Conservation (phyloP, 2,888 invertebrate genomes). For the Nemapogon koenigi region DNA sequence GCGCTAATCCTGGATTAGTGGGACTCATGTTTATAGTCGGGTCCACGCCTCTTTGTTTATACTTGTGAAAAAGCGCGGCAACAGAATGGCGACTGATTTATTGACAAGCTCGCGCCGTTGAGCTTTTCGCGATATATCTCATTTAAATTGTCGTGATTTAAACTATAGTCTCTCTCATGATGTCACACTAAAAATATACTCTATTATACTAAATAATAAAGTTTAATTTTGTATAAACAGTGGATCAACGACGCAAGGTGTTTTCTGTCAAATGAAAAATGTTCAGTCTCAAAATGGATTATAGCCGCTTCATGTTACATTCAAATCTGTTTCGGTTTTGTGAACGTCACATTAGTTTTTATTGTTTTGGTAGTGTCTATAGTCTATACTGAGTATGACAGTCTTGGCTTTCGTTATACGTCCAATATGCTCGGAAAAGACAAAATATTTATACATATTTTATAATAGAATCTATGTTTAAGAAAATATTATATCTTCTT, state of each 20-base stretch:
- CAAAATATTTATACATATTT: too few species aligned
- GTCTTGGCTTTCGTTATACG: too few species aligned
- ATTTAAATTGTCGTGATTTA: background rate
- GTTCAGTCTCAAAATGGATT: slow-evolving; percentile 36
- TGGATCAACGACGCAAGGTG: slow-evolving; percentile 53
- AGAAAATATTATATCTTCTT: too few species aligned
- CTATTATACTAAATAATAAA: too few species aligned
- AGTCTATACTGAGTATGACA: too few species aligned
- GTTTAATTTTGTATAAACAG: too few species aligned
- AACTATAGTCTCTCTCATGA: too few species aligned
- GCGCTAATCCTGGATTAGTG: slow-evolving; percentile 51
- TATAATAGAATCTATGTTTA: too few species aligned
- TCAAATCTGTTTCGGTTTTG: slow-evolving; percentile 4
- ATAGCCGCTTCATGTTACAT: slow-evolving; percentile 31
- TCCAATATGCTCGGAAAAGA: too few species aligned
- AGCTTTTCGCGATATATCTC: slow-evolving; percentile 50
- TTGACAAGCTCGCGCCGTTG: slow-evolving; percentile 26
- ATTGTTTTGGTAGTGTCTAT: too few species aligned
- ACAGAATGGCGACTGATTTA: slow-evolving; percentile 54
- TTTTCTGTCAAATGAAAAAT: slow-evolving; percentile 51
- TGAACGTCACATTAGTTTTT: too few species aligned
- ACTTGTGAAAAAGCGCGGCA: slow-evolving; percentile 45
- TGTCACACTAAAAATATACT: too few species aligned
- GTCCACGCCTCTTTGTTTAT: slow-evolving; percentile 47
- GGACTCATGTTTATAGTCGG: slow-evolving; percentile 46